phyloP scores from a whole-genome alignment of 2,113 vertebrate genomes.

The Sinocyclocheilus anshuiensis region DNA sequence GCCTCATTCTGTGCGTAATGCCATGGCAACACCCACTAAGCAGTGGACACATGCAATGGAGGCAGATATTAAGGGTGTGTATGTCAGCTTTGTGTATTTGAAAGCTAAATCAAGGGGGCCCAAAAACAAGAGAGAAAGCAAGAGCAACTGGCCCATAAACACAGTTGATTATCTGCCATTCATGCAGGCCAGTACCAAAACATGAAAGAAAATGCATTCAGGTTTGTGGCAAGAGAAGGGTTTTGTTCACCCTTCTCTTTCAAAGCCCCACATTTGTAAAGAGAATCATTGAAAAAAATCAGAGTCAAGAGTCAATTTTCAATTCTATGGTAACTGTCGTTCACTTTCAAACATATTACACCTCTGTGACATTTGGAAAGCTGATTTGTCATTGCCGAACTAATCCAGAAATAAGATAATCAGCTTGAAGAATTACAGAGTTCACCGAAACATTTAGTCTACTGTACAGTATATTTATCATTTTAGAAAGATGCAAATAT shows the following conservation, averaged over 20 bases:
- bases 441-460: not conserved
- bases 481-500: not conserved
- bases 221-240: not conserved
- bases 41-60: constrained; percentile 66
- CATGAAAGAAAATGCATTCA: not conserved
- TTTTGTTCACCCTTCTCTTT: not conserved
- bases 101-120: constrained; percentile 27
- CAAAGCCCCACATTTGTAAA: not conserved
- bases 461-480: too few species aligned
- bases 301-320: not conserved
- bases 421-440: not conserved
- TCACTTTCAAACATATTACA: not conserved
- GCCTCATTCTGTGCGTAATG: constrained; percentile 75
- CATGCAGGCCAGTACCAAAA: not conserved
- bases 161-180: constrained; percentile 11
- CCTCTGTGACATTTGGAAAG: constrained; percentile 10
- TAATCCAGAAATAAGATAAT: constrained; percentile 25
- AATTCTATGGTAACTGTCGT: not conserved
- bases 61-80: constrained; percentile 55
- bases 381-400: constrained; percentile 21
- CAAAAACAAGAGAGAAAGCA: not conserved
- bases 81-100: constrained; percentile 39
- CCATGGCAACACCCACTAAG: constrained; percentile 77
- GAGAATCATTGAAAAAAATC: not conserved
- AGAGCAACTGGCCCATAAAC: not conserved